Conservation (phyloP, 2,888 invertebrate species). For the Tridacna gigas region DNA sequence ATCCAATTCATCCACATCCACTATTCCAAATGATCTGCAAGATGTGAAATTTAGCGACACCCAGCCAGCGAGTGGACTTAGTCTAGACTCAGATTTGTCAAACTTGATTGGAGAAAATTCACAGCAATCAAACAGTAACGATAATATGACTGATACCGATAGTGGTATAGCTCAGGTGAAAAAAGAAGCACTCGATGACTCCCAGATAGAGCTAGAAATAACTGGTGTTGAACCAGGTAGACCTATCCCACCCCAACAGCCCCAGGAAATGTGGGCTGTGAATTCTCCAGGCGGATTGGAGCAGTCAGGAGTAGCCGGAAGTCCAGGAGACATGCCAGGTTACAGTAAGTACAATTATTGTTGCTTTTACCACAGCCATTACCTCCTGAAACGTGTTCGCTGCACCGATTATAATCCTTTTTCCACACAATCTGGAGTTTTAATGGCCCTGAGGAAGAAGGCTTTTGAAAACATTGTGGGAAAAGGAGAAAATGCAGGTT, state of each 20-base stretch:
- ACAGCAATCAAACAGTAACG: conserved; percentile 7
- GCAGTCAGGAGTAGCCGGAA: conserved; percentile 15
- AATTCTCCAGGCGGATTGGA: conserved; percentile 1
- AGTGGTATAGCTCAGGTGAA: conserved; percentile 23
- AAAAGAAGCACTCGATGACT: conserved; percentile 46
- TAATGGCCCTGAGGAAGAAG: too few relatives aligned
- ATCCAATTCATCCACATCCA: conserved; percentile 12
- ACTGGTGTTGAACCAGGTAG: conserved; percentile 58
- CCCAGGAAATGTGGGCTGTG: conserved; percentile 20
- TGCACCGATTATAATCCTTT: too few relatives aligned
- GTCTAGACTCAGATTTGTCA: conserved; percentile 49
- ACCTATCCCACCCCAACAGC: background rate
- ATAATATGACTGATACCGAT: background rate
- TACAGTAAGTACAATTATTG: conserved; percentile 19
- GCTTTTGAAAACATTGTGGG: too few relatives aligned
- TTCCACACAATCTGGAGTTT: too few relatives aligned
- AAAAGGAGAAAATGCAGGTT: too few relatives aligned
- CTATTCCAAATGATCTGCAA: conserved; percentile 8
- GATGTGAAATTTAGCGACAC: conserved; percentile 30
- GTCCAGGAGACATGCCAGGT: conserved; percentile 17
- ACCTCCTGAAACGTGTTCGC: background rate
- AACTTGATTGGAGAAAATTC: conserved; percentile 3
- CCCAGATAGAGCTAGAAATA: conserved; percentile 57
- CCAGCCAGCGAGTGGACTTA: conserved; percentile 40
- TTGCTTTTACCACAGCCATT: background rate